phyloP scores from a whole-genome alignment of 2,888 invertebrate species.

The Dascillus cervinus region DNA sequence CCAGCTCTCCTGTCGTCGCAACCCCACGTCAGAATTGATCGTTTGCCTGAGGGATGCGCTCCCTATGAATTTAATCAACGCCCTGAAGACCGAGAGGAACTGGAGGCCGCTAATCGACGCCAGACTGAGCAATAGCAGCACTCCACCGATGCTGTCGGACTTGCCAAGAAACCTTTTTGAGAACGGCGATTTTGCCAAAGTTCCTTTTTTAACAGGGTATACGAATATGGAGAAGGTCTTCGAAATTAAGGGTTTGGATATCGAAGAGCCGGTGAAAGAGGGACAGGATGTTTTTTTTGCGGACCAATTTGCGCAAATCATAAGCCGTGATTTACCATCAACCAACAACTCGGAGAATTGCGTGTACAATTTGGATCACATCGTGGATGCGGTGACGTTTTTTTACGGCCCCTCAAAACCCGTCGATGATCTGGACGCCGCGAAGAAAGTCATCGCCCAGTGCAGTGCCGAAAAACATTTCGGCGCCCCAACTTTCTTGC shows the following conservation, averaged over 20 bases:
- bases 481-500: slow-evolving; percentile 61
- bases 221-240: slow-evolving; percentile 77
- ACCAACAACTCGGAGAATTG: slow-evolving; percentile 47
- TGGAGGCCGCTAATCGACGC: slow-evolving; percentile 77
- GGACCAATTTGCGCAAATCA: too few species aligned
- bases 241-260: slow-evolving; percentile 48
- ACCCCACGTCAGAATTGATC: slow-evolving; percentile 58
- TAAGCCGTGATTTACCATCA: slow-evolving; percentile 53
- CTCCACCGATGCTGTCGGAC: slow-evolving; percentile 58
- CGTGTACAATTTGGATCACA: slow-evolving; percentile 56
- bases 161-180: slow-evolving; percentile 57
- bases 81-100: slow-evolving; percentile 49
- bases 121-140: slow-evolving; percentile 57
- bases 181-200: slow-evolving; percentile 54
- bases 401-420: slow-evolving; percentile 66
- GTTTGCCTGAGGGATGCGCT: slow-evolving; percentile 61
- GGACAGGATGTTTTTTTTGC: too few species aligned
- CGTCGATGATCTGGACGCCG: slow-evolving; percentile 51
- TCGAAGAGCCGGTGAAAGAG: slow-evolving; percentile 52
- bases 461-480: slow-evolving; percentile 62
- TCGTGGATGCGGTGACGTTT: slow-evolving; percentile 67
- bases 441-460: slow-evolving; percentile 60
- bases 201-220: slow-evolving; percentile 63
- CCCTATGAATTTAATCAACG: slow-evolving; percentile 52
- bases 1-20: slow-evolving; percentile 61